Percentiles rank a stretch among this genome's conserved stretches.
phyloP scores from a whole-genome alignment of 1,140 invertebrate genomes.

The Brachionus rubens region DNA sequence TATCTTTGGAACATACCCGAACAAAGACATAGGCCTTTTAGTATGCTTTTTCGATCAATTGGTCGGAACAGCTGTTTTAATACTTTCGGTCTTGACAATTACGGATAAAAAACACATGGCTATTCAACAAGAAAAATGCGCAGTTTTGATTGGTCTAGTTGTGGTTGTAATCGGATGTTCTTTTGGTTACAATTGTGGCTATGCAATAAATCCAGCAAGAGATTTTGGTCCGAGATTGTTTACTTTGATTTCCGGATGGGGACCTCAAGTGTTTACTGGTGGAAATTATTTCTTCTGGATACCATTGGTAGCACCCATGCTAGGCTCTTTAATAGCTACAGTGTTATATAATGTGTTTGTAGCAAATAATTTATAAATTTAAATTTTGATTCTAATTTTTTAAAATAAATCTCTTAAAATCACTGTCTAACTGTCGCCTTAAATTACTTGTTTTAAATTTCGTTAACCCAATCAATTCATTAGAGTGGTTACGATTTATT shows the following conservation, averaged over 20 bases:
- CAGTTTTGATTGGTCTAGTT: slow-evolving; percentile 26
- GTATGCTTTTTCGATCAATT: slow-evolving; percentile 43
- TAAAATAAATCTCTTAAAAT: too few relatives aligned
- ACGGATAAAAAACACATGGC: slow-evolving; percentile 17
- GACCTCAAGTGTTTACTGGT: slow-evolving; percentile 59
- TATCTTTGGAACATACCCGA: slow-evolving; percentile 33
- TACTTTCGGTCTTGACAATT: slow-evolving; percentile 20
- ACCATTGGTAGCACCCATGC: slow-evolving; percentile 62
- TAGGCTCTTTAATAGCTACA: slow-evolving; percentile 64
- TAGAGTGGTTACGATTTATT: too few relatives aligned
- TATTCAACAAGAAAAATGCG: background rate
- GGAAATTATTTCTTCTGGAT: slow-evolving; percentile 54
- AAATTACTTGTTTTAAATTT: too few relatives aligned
- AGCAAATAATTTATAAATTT: slow-evolving; percentile 41
- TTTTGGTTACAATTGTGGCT: too few relatives aligned
- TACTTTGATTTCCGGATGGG: slow-evolving; percentile 64
- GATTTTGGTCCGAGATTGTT: slow-evolving; percentile 67
- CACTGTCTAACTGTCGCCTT: too few relatives aligned
- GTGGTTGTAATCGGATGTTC: too few relatives aligned
- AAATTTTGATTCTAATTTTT: too few relatives aligned
- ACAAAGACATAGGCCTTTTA: too few relatives aligned
- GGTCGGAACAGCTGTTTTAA: slow-evolving; percentile 25
- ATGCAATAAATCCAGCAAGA: slow-evolving; percentile 67
- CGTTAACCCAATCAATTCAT: too few relatives aligned
- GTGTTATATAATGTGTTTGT: slow-evolving; percentile 55